Evolutionary conservation across 2,797 vertebrate species (phyloP).

Genomic region (Menidia menidia): DNA sequence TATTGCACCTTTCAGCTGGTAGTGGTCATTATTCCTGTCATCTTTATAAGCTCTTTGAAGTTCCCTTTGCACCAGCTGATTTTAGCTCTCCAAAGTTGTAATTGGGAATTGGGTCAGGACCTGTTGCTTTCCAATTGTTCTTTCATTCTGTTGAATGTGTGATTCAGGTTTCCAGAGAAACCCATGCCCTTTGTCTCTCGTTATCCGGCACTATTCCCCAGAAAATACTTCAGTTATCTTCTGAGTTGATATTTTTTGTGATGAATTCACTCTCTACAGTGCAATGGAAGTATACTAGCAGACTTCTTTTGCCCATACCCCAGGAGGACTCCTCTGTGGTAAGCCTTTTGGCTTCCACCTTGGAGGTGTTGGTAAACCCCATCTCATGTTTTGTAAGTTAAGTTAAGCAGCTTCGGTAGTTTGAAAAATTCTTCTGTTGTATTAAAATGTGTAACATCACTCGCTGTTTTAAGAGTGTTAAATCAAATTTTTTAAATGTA

Average conservation of each 20-base stretch:
- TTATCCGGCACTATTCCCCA: background rate
- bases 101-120: background rate
- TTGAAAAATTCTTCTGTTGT: too few species aligned
- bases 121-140: background rate
- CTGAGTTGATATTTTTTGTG: background rate
- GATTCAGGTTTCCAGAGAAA: background rate
- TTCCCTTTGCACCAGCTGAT: background rate
- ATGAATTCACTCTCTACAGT: background rate
- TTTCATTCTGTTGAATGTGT: background rate
- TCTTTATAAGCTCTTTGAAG: background rate
- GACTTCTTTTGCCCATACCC: background rate
- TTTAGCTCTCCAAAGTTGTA: background rate
- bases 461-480: too few species aligned
- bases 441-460: too few species aligned
- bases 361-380: too few species aligned
- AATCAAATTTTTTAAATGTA: too few species aligned
- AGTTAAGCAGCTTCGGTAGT: too few species aligned
- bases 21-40: background rate
- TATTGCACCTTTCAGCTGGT: background rate
- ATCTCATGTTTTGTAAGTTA: too few species aligned
- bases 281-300: background rate
- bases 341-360: too few species aligned
- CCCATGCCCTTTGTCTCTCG: background rate
- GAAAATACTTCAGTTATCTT: background rate
- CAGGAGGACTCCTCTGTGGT: too few species aligned